Conservation (phyloP, 2,797 vertebrate species). For the Pipistrellus nathusii region DNA sequence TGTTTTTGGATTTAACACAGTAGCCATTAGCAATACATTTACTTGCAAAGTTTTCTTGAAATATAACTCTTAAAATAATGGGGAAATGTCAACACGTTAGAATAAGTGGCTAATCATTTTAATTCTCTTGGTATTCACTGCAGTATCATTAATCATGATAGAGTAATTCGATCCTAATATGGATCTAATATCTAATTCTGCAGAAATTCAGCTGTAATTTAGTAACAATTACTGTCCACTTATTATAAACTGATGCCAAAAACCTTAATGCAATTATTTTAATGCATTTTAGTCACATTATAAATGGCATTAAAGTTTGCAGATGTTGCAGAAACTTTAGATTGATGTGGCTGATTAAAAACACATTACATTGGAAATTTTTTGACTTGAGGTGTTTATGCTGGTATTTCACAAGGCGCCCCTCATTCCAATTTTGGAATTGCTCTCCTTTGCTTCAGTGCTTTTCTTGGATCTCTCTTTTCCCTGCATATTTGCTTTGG, state of each 20-base stretch:
- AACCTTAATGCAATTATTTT: conserved; percentile 81
- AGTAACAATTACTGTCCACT: conserved; percentile 85
- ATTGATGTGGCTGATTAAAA: conserved; percentile 82
- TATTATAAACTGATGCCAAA: conserved; percentile 82
- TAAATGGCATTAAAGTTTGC: conserved; percentile 67
- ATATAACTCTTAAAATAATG: conserved; percentile 63
- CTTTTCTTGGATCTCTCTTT: conserved; percentile 62
- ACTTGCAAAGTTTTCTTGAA: conserved; percentile 71
- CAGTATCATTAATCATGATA: conserved; percentile 82
- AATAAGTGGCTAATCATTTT: conserved; percentile 80
- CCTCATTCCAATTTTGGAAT: neutral
- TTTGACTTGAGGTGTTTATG: conserved; percentile 58
- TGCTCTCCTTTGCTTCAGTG: conserved; percentile 49
- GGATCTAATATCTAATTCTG: conserved; percentile 81
- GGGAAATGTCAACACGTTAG: conserved; percentile 66
- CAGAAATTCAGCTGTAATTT: conserved; percentile 83
- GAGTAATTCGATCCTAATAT: conserved; percentile 78
- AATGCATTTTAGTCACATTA: conserved; percentile 72
- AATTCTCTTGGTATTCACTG: conserved; percentile 74
- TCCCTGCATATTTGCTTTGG: conserved; percentile 56
- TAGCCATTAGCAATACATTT: conserved; percentile 53
- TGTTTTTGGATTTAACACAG: conserved; percentile 65
- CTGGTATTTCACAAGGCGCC: conserved; percentile 17
- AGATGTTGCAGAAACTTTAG: conserved; percentile 76
- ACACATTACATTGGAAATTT: conserved; percentile 74